phyloP scores from a whole-genome alignment of 2,797 vertebrate genomes.

The Podargus strigoides region DNA sequence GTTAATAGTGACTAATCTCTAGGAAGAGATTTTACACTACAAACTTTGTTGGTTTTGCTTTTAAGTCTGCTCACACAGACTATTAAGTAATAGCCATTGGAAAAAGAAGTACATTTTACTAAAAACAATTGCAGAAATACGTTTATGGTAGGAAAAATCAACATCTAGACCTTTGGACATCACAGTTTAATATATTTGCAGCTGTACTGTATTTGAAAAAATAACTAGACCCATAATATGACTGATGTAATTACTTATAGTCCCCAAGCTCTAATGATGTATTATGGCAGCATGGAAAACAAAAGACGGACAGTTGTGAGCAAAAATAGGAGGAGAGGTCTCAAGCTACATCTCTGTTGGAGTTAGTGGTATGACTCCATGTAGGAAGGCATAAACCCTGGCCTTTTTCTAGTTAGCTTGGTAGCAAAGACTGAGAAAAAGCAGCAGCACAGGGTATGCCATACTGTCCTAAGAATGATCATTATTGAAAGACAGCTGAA shows the following conservation, averaged over 20 bases:
- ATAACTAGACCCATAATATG: background rate
- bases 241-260: background rate
- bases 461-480: background rate
- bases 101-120: background rate
- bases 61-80: background rate
- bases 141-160: background rate
- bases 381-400: background rate
- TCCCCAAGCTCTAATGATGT: accelerated
- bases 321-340: background rate
- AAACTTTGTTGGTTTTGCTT: background rate
- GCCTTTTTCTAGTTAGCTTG: background rate
- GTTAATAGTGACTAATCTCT: conserved; percentile 1
- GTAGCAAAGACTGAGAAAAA: background rate
- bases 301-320: background rate
- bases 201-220: background rate
- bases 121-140: background rate
- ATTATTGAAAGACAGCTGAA: background rate
- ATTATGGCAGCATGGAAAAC: background rate
- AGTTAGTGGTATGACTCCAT: background rate
- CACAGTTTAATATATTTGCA: background rate
- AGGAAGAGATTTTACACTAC: background rate
- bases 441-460: accelerated
- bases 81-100: background rate
- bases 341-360: background rate
- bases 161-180: background rate